These are phyloP conservation scores for Caenorhabditis plicata DNA, from an alignment of 2,888 invertebrate species.

Conservation along the genomic window DNA sequence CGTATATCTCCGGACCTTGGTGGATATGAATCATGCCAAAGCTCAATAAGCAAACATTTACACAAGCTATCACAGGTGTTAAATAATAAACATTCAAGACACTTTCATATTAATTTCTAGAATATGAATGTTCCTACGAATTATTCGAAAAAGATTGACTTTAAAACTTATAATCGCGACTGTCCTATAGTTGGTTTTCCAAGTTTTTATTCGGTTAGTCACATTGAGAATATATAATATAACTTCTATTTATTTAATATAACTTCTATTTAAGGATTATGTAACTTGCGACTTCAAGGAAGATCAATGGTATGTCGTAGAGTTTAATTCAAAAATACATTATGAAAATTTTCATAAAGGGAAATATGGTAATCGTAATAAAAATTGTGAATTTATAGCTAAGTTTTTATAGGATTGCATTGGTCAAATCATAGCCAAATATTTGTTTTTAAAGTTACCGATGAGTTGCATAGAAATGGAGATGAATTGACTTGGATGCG, in stretches of 20 bases:
- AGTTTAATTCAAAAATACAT: constrained; percentile 49
- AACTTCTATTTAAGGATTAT: constrained; percentile 41
- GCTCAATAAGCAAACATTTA: constrained; percentile 49
- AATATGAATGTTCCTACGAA: background rate
- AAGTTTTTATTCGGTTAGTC: constrained; percentile 37
- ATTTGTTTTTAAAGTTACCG: constrained; percentile 55
- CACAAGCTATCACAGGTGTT: constrained; percentile 40
- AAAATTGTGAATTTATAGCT: background rate
- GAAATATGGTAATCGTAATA: constrained; percentile 31
- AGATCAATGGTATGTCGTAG: constrained; percentile 55
- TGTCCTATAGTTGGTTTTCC: constrained; percentile 55
- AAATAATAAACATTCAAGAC: too few relatives aligned
- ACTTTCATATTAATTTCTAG: background rate
- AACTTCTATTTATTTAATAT: background rate
- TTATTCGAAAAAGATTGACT: constrained; percentile 21
- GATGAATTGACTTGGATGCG: constrained; percentile 54
- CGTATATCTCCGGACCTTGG: constrained; percentile 61
- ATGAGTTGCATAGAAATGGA: constrained; percentile 50
- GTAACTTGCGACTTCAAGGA: constrained; percentile 49
- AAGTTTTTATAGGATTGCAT: constrained; percentile 41
- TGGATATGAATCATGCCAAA: constrained; percentile 56
- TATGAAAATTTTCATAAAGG: constrained; percentile 54
- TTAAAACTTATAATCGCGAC: constrained; percentile 43
- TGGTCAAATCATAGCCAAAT: constrained; percentile 56
- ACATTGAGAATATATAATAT: background rate